A percentile compares a stretch with the other conserved stretches of the same genome.
These are phyloP conservation scores for Gadopsis bispinosus DNA, from an alignment of 2,797 vertebrate species.

Conservation along the genomic window DNA sequence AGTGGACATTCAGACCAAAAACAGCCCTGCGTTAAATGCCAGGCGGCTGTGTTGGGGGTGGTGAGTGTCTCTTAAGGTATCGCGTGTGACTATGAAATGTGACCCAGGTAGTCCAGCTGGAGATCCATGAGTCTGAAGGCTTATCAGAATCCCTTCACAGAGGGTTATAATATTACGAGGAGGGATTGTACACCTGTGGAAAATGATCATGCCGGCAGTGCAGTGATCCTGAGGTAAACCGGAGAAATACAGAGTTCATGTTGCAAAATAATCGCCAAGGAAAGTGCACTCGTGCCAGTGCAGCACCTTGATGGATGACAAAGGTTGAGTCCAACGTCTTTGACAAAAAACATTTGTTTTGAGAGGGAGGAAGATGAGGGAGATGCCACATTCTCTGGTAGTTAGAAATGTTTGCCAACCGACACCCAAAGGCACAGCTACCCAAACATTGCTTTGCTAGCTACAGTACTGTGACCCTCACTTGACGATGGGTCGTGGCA, in stretches of 20 bases:
- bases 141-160: neutral
- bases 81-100: neutral
- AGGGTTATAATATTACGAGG: neutral
- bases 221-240: neutral
- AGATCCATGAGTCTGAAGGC: neutral
- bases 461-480: neutral
- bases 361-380: neutral
- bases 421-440: neutral
- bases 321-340: too few relatives aligned
- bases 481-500: too few relatives aligned
- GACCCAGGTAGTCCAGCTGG: neutral
- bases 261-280: neutral
- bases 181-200: neutral
- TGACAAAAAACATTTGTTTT: too few relatives aligned
- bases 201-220: neutral
- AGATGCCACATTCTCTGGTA: neutral
- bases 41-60: neutral
- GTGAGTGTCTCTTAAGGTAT: neutral
- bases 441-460: neutral
- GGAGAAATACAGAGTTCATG: neutral
- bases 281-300: neutral
- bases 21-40: neutral
- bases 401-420: neutral
- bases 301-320: neutral
- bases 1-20: neutral